Evolutionary conservation across 1,140 invertebrate species (phyloP), one percentile per base, ranked within the genome.

Genomic region (Chlorops oryzae): DNA sequence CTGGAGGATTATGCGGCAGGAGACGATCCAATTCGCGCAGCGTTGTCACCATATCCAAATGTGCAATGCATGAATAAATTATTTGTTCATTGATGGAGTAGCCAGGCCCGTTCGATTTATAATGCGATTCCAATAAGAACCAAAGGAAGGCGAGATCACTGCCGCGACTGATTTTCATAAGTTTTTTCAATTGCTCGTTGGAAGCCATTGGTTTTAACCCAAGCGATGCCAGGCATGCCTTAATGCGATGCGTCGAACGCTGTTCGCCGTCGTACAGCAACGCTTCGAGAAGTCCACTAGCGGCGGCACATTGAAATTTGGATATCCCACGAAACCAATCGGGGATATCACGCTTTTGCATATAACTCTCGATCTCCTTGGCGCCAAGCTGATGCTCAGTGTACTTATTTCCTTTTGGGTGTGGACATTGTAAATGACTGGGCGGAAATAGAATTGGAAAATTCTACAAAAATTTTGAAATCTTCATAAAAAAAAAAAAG

Each of bases 111-210:
- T 41, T 17, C 5, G 50, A 61, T 21, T 52, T 55, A 39, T 72
- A 71, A 43, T 65, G 61, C 0, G 58, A 54, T 22, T 72, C 65
- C 15, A 65, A 58, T 3, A 61, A 42, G 20, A 69, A 72, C 58
- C 54, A 72, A 1, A 71, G 47, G 12, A 72, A 72, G 17, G 65
- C 68, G 28, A 72, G 50, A 47, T 67, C 59, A 32, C 65, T 69
- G 17, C 63, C 63, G 3, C 59, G 54, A 55, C 65, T 64, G 21
- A 71, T 24, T 34, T 58, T 46, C 3, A 72, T 62, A 24, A 68
- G 56, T 2, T 39, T 48, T 4, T n/a, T 35, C 12, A 72, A 40
- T 25, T 63, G 52, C n/a, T 48, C 56, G 18, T 43, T 24, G 9
- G 38, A 22, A 17, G 61, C 42, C 10, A 62, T n/a, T 1, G 68